These are phyloP conservation scores for Murina feae DNA, from an alignment of 2,113 vertebrate species.

Conservation along the genomic window DNA sequence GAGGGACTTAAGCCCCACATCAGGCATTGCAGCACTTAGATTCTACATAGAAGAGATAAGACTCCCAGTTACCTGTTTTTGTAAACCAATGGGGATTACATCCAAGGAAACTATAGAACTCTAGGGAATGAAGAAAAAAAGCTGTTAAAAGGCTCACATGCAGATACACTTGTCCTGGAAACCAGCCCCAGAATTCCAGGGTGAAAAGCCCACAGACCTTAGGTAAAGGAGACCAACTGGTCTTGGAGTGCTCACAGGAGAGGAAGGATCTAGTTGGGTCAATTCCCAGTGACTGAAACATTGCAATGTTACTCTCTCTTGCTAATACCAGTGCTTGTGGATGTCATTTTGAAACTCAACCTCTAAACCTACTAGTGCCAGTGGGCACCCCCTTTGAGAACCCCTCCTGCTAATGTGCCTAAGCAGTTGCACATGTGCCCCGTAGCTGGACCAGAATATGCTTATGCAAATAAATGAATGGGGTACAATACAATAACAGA, in stretches of 20 bases:
- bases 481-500: not conserved
- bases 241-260: not conserved
- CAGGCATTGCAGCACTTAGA: not conserved
- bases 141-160: not conserved
- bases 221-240: not conserved
- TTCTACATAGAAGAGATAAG: not conserved
- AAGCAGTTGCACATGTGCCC: not conserved
- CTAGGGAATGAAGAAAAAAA: not conserved
- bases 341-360: not conserved
- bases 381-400: too few species aligned
- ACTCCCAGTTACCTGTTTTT: not conserved
- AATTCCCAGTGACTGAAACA: not conserved
- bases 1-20: not conserved
- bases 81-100: not conserved
- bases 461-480: not conserved
- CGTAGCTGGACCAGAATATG: not conserved
- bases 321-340: not conserved
- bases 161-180: not conserved
- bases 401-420: not conserved
- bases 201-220: not conserved
- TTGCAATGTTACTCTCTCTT: not conserved
- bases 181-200: not conserved
- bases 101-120: not conserved
- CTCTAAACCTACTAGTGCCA: not conserved
- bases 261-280: not conserved